Conservation (phyloP, 2,888 invertebrate species). For the Hydraecia micacea region DNA sequence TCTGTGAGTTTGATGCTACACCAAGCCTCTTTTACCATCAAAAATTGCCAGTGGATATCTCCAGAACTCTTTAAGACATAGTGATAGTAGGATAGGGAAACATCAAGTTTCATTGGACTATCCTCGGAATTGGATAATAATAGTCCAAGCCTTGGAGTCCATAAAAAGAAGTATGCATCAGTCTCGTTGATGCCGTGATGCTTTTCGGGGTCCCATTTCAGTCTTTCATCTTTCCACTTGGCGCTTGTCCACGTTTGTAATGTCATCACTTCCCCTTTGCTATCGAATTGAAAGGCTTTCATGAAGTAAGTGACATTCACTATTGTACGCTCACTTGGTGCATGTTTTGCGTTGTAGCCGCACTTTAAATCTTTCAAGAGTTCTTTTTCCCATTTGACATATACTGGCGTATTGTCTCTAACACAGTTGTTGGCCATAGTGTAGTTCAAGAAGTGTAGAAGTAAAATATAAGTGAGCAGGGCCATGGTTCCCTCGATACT, state of each 20-base stretch:
- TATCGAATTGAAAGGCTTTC: constrained; percentile 68
- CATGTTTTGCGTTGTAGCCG: background rate
- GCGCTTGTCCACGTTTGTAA: constrained; percentile 58
- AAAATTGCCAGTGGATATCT: constrained; percentile 48
- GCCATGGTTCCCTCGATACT: constrained; percentile 52
- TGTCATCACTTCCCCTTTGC: constrained; percentile 66
- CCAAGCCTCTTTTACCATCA: constrained; percentile 16
- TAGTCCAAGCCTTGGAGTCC: constrained; percentile 66
- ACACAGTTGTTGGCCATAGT: constrained; percentile 29
- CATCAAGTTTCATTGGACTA: background rate
- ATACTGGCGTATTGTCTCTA: constrained; percentile 25
- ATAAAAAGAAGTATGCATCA: constrained; percentile 44
- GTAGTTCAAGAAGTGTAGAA: constrained; percentile 24
- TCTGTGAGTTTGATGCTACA: constrained; percentile 69
- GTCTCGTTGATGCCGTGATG: constrained; percentile 63
- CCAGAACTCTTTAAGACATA: constrained; percentile 65
- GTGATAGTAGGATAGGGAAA: background rate
- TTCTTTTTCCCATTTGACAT: constrained; percentile 61
- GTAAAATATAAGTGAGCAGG: constrained; percentile 28
- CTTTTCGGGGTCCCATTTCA: constrained; percentile 71
- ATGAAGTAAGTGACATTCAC: constrained; percentile 64
- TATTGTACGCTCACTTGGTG: constrained; percentile 32
- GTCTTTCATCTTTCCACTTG: constrained; percentile 67
- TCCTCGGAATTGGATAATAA: constrained; percentile 56
- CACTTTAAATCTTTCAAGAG: constrained; percentile 48